Conservation (phyloP, 2,797 vertebrate species). For the Mormyrops boulengeri region DNA sequence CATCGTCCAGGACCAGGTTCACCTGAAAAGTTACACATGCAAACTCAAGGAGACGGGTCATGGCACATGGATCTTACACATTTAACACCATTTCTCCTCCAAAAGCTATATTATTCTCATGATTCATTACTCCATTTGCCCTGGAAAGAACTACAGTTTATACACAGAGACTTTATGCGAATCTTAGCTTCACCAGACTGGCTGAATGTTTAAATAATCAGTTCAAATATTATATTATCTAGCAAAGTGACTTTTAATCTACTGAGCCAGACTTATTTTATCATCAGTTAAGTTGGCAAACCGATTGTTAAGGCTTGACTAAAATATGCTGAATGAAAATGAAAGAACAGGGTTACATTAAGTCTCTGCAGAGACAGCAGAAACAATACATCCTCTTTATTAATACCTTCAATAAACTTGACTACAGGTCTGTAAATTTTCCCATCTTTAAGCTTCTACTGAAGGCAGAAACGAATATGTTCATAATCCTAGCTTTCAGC, state of each 20-base stretch:
- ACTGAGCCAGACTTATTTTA: background rate
- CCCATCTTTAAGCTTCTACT: background rate
- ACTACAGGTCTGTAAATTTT: background rate
- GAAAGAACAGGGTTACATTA: background rate
- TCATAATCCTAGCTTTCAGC: background rate
- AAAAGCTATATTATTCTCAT: background rate
- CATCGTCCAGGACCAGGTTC: slow-evolving; percentile 78
- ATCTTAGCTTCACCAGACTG: background rate
- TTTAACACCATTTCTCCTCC: background rate
- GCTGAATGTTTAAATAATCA: background rate
- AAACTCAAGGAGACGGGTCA: background rate
- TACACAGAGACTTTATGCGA: background rate
- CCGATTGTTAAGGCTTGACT: background rate
- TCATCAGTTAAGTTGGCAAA: background rate
- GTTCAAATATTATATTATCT: background rate
- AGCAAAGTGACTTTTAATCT: background rate
- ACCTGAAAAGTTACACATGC: slow-evolving; percentile 59
- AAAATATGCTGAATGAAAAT: background rate
- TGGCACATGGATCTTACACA: background rate
- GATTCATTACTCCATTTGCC: background rate
- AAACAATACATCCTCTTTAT: background rate
- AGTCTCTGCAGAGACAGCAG: background rate
- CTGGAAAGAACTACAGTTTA: background rate
- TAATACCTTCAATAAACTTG: background rate
- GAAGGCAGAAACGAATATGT: background rate